Base-by-base conservation (phyloP, 2,888 invertebrate genomes). In the Phorcus lineatus region DNA sequence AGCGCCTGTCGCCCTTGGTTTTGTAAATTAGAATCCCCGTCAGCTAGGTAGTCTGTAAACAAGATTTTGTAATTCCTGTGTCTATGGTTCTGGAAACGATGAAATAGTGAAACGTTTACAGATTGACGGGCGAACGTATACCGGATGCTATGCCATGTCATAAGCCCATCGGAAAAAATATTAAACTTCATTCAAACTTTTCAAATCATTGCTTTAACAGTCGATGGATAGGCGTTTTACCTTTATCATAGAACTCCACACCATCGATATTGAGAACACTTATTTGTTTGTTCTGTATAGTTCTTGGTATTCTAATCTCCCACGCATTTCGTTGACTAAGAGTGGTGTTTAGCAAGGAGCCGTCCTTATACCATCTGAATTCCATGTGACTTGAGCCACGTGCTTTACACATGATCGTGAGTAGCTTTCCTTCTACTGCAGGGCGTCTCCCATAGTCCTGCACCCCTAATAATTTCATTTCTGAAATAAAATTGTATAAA, bases 231-330 rank as follows among this genome's bases (percentile, higher is more conserved):
- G 2, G 9, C n/a, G 13, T 55, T n/a, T 24, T 77, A 90, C 91
- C 91, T 88, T 86, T 86, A 79, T 91, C 91, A 24, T 88, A 87
- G 1, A 86, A 85, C 22, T 84, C 86, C 19, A 89, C 90, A 24
- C 86, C 86, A 57, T 90, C 90, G 47, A 90, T 88, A 80, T 89
- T 88, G 28, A 90, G 84, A 11, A 90, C 87, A 52, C 89, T 88
- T 52, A 87, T 86, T 62, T 88, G 84, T 74, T 85, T 89, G 17
- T 88, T 87, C 47, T 86, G 85, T 16, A 83, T 81, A 4, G 87
- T 87, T 11, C 87, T 83, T 0, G 87, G 86, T 31, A 90, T 84
- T 16, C 84, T 81, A 1, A 88, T 85, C 74, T 88, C 87, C 86
- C 88, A 89, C 22, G 86, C 87, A 74, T 86, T 87, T 57, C 88